A percentile compares a stretch with the other conserved stretches of the same genome.
Evolutionary conservation across 2,797 vertebrate genomes (phyloP).

Genomic region (Pseudochirops cupreus): DNA sequence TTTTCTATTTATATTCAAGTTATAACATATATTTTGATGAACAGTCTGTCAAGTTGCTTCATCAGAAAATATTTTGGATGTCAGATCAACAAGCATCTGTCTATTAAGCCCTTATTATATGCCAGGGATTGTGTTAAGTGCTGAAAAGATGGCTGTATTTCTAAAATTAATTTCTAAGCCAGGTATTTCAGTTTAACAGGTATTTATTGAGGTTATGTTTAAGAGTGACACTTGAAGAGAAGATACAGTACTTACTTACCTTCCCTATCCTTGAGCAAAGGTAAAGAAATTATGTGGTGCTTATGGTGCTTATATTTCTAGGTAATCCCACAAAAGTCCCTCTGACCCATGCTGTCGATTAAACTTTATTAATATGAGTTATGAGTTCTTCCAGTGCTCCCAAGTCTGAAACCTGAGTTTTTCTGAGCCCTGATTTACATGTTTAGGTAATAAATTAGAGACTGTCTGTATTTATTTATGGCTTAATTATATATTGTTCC

Average conservation of each 20-base stretch:
- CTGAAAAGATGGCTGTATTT: background rate
- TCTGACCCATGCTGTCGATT: background rate
- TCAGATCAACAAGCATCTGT: background rate
- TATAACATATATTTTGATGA: background rate
- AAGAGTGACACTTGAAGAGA: background rate
- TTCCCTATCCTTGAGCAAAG: background rate
- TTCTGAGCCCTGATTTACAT: background rate
- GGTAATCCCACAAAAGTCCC: background rate
- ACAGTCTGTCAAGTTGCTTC: background rate
- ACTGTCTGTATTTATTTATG: background rate
- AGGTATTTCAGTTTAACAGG: background rate
- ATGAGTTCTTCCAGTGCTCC: background rate
- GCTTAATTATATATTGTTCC: too few relatives aligned
- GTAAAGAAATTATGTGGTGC: background rate
- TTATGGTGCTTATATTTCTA: background rate
- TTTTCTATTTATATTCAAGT: background rate
- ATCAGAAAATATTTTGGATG: background rate
- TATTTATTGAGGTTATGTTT: background rate
- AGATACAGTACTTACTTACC: too few relatives aligned
- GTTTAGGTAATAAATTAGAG: background rate
- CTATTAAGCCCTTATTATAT: background rate
- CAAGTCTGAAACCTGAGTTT: background rate
- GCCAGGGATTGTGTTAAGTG: background rate
- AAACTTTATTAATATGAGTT: background rate
- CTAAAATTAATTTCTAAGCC: background rate